Base-by-base conservation (phyloP, 1,140 invertebrate genomes). In the Drosophila lacteicornis region DNA sequence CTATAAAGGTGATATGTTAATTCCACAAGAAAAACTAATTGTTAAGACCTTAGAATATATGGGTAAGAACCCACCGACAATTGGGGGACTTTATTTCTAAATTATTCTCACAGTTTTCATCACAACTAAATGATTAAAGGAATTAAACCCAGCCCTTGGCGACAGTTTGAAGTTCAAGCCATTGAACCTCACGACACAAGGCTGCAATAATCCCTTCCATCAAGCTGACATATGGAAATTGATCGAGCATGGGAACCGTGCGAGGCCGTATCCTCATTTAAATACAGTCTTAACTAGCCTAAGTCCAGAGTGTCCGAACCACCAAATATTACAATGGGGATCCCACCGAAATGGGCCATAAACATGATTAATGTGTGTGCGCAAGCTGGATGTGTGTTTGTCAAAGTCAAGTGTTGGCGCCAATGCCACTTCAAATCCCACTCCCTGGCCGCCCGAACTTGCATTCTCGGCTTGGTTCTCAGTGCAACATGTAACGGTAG, bases 401-500 rank as follows among this genome's bases (percentile, higher is more conserved):
- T 91, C 77, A 81, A 83, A 91, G 87, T 91, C 87, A 91, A 91
- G 87, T 91, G 87, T 91, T 91, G 87, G 87, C 87, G 87, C 87
- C 87, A 91, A 69, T 59, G 75, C 71, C 82, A 90, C 86, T 90
- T 65, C 47, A 91, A 63, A 65, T 42, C 60, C 15, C 25, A 45
- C 59, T 46, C 59, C 13, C 19, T 38, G 7, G 8, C 61, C 43
- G 33, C 45, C 15, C 36, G 7, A 45, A 46, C 46, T 22, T 80
- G 76, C 76, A 80, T 49, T 80, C 38, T 36, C 30, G 9, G 22
- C 30, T 66, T 51, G 17, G 55, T 45, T 70, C 50, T 46, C 63
- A 63, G 30, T 65, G 82, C 81, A 73, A 22, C 53, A 55, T 83
- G 73, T 70, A 63, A 71, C 40, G 67, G 53, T 62, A 74, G 70